Conservation (phyloP, 1,140 invertebrate genomes). For the Proales similis region DNA sequence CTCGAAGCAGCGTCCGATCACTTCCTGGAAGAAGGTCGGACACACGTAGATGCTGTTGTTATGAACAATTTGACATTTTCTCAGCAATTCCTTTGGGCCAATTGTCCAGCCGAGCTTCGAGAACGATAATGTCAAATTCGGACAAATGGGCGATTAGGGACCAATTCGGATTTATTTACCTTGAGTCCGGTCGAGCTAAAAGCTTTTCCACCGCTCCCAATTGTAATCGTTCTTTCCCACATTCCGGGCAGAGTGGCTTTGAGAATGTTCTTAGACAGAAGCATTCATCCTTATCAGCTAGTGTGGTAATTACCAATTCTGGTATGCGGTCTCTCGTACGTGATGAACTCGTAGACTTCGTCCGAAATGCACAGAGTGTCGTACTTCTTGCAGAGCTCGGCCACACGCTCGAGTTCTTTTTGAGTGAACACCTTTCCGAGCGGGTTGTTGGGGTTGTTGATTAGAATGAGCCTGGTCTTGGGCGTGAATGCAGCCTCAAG, state of each 20-base stretch:
- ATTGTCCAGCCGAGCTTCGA: constrained; percentile 83
- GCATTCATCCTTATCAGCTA: not conserved
- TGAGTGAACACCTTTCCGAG: constrained; percentile 69
- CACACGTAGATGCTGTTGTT: constrained; percentile 89
- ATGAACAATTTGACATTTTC: constrained; percentile 75
- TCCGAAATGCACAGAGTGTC: constrained; percentile 84
- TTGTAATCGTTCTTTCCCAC: constrained; percentile 94
- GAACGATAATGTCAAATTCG: constrained; percentile 5
- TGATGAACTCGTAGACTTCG: constrained; percentile 97
- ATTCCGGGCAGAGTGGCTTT: constrained; percentile 83
- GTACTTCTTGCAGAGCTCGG: constrained; percentile 78
- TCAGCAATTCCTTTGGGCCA: constrained; percentile 55
- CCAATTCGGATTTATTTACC: constrained; percentile 57
- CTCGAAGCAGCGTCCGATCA: constrained; percentile 80
- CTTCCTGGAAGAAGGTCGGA: constrained; percentile 77
- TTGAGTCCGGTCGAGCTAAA: constrained; percentile 91
- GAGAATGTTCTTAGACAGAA: not conserved
- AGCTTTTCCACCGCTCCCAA: constrained; percentile 93
- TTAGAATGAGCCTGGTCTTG: constrained; percentile 86
- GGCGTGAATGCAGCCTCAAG: constrained; percentile 71
- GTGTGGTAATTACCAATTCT: constrained; percentile 61
- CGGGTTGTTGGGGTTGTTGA: constrained; percentile 95
- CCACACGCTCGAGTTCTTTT: constrained; percentile 65
- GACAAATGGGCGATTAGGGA: not conserved
- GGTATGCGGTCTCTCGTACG: constrained; percentile 77